Conservation (phyloP, 1,140 invertebrate species). For the Scylla paramamosain region DNA sequence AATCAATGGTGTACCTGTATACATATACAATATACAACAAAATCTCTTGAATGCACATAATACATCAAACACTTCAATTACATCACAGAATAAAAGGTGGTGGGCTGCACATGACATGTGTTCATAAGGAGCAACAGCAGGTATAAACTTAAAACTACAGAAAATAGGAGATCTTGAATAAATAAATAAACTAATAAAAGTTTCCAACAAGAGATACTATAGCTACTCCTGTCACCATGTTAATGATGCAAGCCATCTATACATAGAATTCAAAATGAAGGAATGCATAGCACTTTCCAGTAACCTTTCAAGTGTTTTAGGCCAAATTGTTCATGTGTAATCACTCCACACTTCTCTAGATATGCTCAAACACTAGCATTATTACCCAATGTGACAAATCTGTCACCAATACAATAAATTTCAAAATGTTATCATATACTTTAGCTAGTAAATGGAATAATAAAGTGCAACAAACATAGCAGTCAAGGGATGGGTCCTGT, state of each 20-base stretch:
- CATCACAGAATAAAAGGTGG: not conserved
- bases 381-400: too few relatives aligned
- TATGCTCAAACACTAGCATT: too few relatives aligned
- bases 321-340: not conserved
- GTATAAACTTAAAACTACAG: not conserved
- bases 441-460: too few relatives aligned
- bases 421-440: too few relatives aligned
- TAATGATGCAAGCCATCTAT: not conserved
- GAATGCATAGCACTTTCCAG: not conserved
- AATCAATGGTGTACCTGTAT: not conserved
- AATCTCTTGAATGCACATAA: not conserved
- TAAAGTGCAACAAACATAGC: too few relatives aligned
- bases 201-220: not conserved
- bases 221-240: not conserved
- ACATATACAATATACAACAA: conserved; percentile 25
- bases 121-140: not conserved
- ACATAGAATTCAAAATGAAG: not conserved
- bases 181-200: not conserved
- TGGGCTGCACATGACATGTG: not conserved
- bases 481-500: too few relatives aligned
- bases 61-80: not conserved
- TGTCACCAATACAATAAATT: too few relatives aligned
- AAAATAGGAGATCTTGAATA: too few relatives aligned
- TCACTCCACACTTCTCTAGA: not conserved
- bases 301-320: not conserved